Evolutionary conservation across 2,797 vertebrate species (phyloP).

Genomic region (Xyrichtys novacula): DNA sequence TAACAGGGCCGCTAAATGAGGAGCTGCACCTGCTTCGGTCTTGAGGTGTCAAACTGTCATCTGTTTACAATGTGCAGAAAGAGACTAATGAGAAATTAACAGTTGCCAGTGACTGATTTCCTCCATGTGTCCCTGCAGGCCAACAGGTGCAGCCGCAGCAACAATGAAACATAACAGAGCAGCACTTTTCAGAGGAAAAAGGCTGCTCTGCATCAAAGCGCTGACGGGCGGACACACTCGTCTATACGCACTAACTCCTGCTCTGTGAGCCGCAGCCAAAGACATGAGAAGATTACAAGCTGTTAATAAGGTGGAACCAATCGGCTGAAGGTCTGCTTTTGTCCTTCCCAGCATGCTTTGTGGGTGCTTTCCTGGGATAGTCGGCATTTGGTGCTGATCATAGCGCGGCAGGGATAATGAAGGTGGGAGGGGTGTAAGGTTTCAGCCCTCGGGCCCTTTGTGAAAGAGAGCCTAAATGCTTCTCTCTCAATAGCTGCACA

Average conservation of each 20-base stretch:
- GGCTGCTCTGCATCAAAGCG: constrained; percentile 74
- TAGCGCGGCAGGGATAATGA: constrained; percentile 78
- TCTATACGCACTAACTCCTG: constrained; percentile 68
- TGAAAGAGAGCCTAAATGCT: constrained; percentile 79
- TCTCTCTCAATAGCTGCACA: constrained; percentile 77
- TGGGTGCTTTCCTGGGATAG: constrained; percentile 92
- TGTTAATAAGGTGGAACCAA: constrained; percentile 99
- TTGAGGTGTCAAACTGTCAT: constrained; percentile 36
- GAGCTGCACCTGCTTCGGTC: constrained; percentile 59
- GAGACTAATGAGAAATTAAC: constrained; percentile 87
- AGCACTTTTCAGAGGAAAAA: constrained; percentile 67
- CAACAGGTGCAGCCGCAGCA: constrained; percentile 83
- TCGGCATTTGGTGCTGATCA: constrained; percentile 87
- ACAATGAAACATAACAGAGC: constrained; percentile 75
- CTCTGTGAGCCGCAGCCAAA: constrained; percentile 79
- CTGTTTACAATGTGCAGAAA: constrained; percentile 64
- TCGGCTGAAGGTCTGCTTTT: constrained; percentile 86
- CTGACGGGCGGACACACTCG: constrained; percentile 60
- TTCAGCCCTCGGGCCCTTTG: constrained; percentile 78
- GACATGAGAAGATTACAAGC: constrained; percentile 99
- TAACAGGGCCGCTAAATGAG: constrained; percentile 15
- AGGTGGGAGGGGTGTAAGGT: constrained; percentile 73
- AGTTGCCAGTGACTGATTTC: constrained; percentile 85
- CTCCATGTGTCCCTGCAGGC: constrained; percentile 62
- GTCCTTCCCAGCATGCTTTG: constrained; percentile 89